Conservation (phyloP, 2,113 vertebrate species). For the Apodemus sylvaticus region DNA sequence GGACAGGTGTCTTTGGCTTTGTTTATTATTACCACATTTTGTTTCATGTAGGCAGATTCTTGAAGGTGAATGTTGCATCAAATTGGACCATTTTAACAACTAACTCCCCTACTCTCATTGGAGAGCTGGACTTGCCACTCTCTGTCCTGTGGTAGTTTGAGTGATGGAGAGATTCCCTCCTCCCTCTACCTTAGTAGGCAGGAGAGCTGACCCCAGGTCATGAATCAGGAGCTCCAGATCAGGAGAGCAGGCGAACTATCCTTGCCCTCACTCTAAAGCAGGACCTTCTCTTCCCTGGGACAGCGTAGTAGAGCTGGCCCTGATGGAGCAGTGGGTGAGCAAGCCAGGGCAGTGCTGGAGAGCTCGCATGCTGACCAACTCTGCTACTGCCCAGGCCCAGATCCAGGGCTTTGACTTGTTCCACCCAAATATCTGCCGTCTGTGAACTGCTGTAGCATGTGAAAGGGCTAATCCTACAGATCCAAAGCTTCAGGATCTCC, state of each 20-base stretch:
- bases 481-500: neutral
- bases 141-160: neutral
- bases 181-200: neutral
- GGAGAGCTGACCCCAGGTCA: neutral
- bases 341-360: neutral
- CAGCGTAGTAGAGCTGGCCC: neutral
- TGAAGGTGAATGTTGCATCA: neutral
- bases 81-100: neutral
- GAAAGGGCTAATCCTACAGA: neutral
- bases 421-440: neutral
- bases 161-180: neutral
- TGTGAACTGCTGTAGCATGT: neutral
- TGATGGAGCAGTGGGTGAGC: neutral
- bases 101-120: neutral
- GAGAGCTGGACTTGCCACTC: neutral
- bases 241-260: neutral
- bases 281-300: neutral
- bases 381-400: neutral
- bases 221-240: neutral
- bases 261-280: neutral
- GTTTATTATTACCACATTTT: neutral
- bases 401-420: neutral
- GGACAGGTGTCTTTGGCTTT: neutral
- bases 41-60: neutral
- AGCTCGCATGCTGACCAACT: neutral